A percentile compares a stretch with the other conserved stretches of the same genome.
These are phyloP conservation scores for Palaemon carinicauda DNA, from an alignment of 1,140 invertebrate genomes.

Conservation along the genomic window DNA sequence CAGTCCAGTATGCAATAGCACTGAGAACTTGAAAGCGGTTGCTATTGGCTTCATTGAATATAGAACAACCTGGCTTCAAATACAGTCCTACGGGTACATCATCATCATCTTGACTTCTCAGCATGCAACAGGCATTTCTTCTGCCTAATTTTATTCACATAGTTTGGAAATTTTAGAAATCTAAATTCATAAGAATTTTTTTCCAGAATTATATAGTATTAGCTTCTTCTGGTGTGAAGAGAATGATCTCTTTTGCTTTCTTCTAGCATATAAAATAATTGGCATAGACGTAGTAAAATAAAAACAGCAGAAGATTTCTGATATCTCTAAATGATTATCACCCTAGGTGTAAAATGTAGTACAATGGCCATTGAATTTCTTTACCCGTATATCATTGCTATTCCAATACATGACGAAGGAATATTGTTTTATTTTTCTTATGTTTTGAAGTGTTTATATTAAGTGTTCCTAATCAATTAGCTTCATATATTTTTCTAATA, in stretches of 20 bases:
- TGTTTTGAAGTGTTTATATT: too few relatives aligned
- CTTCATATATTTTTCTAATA: too few relatives aligned
- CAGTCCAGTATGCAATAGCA: neutral
- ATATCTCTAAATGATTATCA: too few relatives aligned
- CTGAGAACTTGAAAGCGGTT: neutral
- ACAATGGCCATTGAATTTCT: too few relatives aligned
- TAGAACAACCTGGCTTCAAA: neutral
- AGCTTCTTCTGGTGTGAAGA: neutral
- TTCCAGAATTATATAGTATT: neutral
- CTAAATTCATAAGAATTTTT: neutral
- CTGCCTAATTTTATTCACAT: neutral
- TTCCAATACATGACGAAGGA: too few relatives aligned
- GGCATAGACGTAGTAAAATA: too few relatives aligned
- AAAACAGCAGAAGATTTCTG: too few relatives aligned
- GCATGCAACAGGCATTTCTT: neutral
- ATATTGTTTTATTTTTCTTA: too few relatives aligned
- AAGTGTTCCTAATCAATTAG: too few relatives aligned
- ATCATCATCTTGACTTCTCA: neutral
- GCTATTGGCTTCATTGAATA: neutral
- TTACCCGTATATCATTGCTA: too few relatives aligned
- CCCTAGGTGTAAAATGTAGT: too few relatives aligned
- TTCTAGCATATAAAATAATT: too few relatives aligned
- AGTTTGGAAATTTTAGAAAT: neutral
- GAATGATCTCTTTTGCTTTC: slow-evolving; percentile 17
- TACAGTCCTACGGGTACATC: neutral